A percentile compares a stretch with the other conserved stretches of the same genome.
These are phyloP conservation scores for Papilio gigon DNA, from an alignment of 2,888 invertebrate species.

Conservation along the genomic window DNA sequence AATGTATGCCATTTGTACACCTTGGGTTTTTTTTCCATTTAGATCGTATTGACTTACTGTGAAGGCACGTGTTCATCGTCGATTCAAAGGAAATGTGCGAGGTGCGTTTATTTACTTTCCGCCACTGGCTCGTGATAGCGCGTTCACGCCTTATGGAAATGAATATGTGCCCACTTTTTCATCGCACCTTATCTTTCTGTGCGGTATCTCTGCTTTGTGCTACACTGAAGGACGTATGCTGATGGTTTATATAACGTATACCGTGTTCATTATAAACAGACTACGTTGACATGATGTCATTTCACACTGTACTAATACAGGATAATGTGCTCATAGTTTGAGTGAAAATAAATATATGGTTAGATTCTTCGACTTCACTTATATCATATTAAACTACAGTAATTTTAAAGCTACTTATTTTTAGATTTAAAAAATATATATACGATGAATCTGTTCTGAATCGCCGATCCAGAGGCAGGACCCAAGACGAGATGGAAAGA, in stretches of 20 bases:
- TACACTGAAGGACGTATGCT: neutral
- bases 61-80: slow-evolving; percentile 15
- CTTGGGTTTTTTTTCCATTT: neutral
- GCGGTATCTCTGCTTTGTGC: slow-evolving; percentile 34
- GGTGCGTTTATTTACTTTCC: slow-evolving; percentile 34
- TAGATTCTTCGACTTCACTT: no score
- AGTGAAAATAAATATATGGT: no score
- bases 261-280: neutral
- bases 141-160: slow-evolving; percentile 34
- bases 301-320: no score
- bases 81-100: slow-evolving; percentile 35
- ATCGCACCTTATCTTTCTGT: slow-evolving; percentile 35
- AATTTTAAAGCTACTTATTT: no score
- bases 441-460: no score
- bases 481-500: no score
- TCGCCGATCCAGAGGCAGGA: no score
- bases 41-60: slow-evolving; percentile 14
- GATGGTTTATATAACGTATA: neutral
- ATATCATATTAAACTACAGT: no score
- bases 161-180: slow-evolving; percentile 33
- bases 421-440: no score
- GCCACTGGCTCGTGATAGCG: slow-evolving; percentile 19
- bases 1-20: neutral
- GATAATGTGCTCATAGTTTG: no score
- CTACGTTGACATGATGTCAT: no score